These are phyloP conservation scores for Phrynosoma platyrhinos DNA, from an alignment of 2,113 vertebrate species.

Conservation along the genomic window DNA sequence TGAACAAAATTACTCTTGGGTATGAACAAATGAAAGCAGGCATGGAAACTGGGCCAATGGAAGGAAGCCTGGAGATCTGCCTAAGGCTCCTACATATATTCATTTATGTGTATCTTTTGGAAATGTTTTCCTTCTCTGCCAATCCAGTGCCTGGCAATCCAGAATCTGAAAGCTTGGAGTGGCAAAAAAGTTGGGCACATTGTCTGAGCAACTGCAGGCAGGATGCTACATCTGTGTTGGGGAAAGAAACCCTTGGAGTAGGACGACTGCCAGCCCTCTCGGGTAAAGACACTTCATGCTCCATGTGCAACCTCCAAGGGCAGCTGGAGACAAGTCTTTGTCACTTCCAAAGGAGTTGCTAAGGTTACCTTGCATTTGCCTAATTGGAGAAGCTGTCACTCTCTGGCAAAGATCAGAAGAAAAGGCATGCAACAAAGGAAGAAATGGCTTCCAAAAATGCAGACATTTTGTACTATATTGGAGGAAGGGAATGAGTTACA, in stretches of 20 bases:
- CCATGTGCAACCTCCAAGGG: constrained; percentile 21
- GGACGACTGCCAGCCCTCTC: background rate
- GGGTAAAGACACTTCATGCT: background rate
- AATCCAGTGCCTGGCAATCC: background rate
- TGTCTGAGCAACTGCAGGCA: background rate
- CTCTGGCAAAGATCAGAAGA: constrained; percentile 51
- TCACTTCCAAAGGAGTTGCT: constrained; percentile 68
- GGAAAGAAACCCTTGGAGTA: fast-evolving
- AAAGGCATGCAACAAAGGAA: background rate
- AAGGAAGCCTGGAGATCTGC: background rate
- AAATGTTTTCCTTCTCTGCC: background rate
- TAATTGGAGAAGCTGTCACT: constrained; percentile 72
- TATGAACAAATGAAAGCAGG: no score
- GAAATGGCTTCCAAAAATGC: background rate
- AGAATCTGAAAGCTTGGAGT: fast-evolving
- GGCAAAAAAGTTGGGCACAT: no score
- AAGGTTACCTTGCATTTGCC: constrained; percentile 74
- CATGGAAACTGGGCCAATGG: no score
- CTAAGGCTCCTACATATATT: background rate
- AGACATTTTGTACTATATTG: constrained; percentile 36
- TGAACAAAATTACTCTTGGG: no score
- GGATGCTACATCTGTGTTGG: fast-evolving
- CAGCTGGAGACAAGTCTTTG: constrained; percentile 42
- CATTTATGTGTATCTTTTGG: background rate
- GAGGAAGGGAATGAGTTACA: no score